phyloP scores from a whole-genome alignment of 1,140 invertebrate species.

The Andricus grossulariae region DNA sequence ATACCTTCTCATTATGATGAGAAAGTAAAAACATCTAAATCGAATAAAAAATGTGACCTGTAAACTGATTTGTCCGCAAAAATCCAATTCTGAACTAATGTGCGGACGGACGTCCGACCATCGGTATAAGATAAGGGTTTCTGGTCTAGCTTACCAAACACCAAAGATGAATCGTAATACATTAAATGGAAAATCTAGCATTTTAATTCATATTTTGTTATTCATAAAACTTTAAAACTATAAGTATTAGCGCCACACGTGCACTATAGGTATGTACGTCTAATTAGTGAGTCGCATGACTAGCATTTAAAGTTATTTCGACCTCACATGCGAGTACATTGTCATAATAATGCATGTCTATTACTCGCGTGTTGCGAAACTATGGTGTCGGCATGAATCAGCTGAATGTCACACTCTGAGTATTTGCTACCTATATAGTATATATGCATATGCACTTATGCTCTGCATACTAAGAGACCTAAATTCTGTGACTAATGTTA shows the following conservation, averaged over 20 bases:
- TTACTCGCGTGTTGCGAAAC: conserved; percentile 43
- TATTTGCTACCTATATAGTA: conserved; percentile 39
- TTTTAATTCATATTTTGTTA: too few relatives aligned
- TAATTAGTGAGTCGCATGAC: conserved; percentile 43
- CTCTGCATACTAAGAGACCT: not conserved
- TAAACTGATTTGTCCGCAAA: too few relatives aligned
- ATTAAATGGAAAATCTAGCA: too few relatives aligned
- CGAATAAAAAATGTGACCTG: too few relatives aligned
- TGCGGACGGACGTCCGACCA: too few relatives aligned
- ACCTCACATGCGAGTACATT: conserved; percentile 41
- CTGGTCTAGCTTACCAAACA: too few relatives aligned
- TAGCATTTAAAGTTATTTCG: conserved; percentile 47
- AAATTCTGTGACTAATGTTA: not conserved
- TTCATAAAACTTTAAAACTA: not conserved
- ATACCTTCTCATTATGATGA: too few relatives aligned
- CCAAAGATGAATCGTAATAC: too few relatives aligned
- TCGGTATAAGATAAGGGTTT: too few relatives aligned
- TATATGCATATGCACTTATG: conserved; percentile 37
- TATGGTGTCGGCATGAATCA: conserved; percentile 48
- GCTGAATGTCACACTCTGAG: conserved; percentile 41
- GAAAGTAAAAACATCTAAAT: too few relatives aligned
- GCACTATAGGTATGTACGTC: conserved; percentile 11
- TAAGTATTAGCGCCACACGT: not conserved
- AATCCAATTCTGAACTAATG: too few relatives aligned
- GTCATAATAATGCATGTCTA: conserved; percentile 45